Base-by-base conservation (phyloP, 2,797 vertebrate genomes). In the Sebastes taczanowskii region DNA sequence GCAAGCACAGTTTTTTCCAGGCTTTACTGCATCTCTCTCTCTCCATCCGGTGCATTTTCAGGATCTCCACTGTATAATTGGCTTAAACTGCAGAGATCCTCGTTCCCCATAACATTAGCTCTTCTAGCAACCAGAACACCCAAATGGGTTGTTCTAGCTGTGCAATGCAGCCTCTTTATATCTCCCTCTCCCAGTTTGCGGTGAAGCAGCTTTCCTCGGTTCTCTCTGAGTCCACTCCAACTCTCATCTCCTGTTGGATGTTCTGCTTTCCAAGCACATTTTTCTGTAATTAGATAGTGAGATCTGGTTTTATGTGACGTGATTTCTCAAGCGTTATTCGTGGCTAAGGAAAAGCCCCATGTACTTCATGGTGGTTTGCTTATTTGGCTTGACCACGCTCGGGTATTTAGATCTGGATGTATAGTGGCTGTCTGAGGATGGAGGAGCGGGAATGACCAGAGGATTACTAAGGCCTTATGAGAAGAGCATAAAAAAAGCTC, bases 221-320 rank as follows among this genome's bases (percentile, higher is more conserved):
- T 81, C 3, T 72, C 46, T 76, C 77, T 32, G 69, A 71, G 65
- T 74, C 76, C 74, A 29, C 63, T 65, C 77, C 80, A 77, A 14
- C 69, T 74, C 62, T 77, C 83, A 74, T 88, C 78, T 80, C 18
- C 77, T 74, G 81, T 78, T 69, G 67, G 67, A 88, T 71, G 82
- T 86, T 83, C 52, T 90, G 86, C 88, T 75, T 68, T 70, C 83
- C 23, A 71, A 85, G 88, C 86, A 89, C 83, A 90, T 91, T 91
- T 90, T 89, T 86, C 71, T 62, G 78, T 87, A 86, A 91, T 91
- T 90, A 90, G 90, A 92, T 68, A 86, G 84, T 56, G 23, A 81
- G 85, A 87, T 87, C 55, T 82, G 89, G 85, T 91, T 93, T 90
- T 78, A 80, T 60, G 55, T 88, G 91, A 92, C 91, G 86, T 91